A percentile compares a stretch with the other conserved stretches of the same genome.
phyloP scores from a whole-genome alignment of 1,140 invertebrate species.

The Parapsyche elsis region DNA sequence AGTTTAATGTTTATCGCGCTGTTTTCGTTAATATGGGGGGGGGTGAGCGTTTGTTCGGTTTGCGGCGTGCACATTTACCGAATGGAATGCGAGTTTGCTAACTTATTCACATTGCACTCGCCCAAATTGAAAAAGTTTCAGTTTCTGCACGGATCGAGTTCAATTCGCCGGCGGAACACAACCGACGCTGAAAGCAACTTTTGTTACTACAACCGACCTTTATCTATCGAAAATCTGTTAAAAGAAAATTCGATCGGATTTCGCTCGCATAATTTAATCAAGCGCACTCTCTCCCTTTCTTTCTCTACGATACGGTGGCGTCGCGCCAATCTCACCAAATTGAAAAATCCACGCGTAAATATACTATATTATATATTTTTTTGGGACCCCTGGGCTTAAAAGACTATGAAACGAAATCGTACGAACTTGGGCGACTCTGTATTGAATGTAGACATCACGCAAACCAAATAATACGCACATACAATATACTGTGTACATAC shows the following conservation, averaged over 20 bases:
- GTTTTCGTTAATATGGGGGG: neutral
- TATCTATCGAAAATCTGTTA: neutral
- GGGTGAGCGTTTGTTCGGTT: neutral
- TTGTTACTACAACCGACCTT: slow-evolving; percentile 7
- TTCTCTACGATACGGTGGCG: too few species aligned
- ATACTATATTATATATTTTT: too few species aligned
- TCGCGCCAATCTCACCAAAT: too few species aligned
- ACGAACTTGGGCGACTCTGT: too few species aligned
- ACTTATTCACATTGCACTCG: slow-evolving; percentile 52
- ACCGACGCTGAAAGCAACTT: neutral
- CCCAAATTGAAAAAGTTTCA: slow-evolving; percentile 50
- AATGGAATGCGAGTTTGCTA: slow-evolving; percentile 39
- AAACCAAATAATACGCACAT: too few species aligned
- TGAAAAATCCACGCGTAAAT: too few species aligned
- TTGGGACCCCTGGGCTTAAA: too few species aligned
- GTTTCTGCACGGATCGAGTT: slow-evolving; percentile 19
- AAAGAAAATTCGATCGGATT: neutral
- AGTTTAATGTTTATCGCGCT: neutral
- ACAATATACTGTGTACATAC: too few species aligned
- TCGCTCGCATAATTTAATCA: neutral
- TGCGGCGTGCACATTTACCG: neutral
- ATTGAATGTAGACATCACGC: too few species aligned
- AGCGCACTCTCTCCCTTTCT: too few species aligned
- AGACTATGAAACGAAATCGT: too few species aligned
- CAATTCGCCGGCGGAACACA: neutral